phyloP scores from a whole-genome alignment of 2,888 invertebrate species.

The Nemotelus nigrinus region DNA sequence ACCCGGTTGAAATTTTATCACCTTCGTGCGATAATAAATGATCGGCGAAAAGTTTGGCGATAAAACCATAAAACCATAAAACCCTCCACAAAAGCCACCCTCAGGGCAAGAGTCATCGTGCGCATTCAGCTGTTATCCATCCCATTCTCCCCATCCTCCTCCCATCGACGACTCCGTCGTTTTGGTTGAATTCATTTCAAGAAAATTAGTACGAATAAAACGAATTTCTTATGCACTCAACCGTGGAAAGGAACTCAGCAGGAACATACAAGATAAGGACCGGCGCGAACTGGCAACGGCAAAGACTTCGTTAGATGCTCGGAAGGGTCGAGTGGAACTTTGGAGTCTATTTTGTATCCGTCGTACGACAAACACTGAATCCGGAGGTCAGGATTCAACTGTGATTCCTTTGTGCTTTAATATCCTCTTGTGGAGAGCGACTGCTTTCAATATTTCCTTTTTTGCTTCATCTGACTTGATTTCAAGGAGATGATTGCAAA shows the following conservation, averaged over 20 bases:
- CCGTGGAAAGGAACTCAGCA: conserved; percentile 17
- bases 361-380: not conserved
- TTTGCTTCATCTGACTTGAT: not conserved
- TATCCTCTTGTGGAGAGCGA: conserved; percentile 4
- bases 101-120: conserved; percentile 13
- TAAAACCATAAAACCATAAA: conserved; percentile 48
- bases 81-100: conserved; percentile 19
- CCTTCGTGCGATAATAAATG: conserved; percentile 47
- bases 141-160: not conserved
- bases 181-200: conserved; percentile 44
- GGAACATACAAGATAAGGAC: conserved; percentile 41
- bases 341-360: conserved; percentile 11
- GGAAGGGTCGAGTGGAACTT: not conserved
- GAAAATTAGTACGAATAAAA: conserved; percentile 48
- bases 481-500: not conserved
- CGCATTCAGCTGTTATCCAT: not conserved
- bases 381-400: not conserved
- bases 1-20: conserved; percentile 36
- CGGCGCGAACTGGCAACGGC: not conserved
- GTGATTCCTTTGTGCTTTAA: conserved; percentile 26
- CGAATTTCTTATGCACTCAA: conserved; percentile 49
- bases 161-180: not conserved
- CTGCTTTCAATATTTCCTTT: not conserved
- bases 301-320: conserved; percentile 10
- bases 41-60: conserved; percentile 48